phyloP scores from a whole-genome alignment of 2,797 vertebrate genomes.

The Syndactyla subalaris region DNA sequence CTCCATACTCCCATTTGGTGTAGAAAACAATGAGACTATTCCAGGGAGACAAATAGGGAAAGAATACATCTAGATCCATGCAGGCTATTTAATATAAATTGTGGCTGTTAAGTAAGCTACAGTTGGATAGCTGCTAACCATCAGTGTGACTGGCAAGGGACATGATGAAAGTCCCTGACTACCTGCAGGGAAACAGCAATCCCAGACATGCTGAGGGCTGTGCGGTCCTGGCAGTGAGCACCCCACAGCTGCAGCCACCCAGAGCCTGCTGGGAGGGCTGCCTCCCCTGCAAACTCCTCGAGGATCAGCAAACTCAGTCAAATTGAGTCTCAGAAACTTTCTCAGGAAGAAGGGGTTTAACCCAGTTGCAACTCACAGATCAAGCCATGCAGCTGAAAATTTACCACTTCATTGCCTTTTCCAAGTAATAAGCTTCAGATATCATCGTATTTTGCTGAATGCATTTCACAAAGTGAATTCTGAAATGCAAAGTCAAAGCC shows the following conservation, averaged over 20 bases:
- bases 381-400: neutral
- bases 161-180: no score
- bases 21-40: neutral
- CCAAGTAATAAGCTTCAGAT: constrained; percentile 8
- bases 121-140: neutral
- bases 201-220: neutral
- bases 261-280: neutral
- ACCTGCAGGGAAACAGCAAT: neutral
- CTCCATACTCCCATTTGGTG: neutral
- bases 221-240: neutral
- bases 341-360: neutral
- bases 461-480: neutral
- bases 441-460: neutral
- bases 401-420: constrained; percentile 10
- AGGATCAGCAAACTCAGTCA: neutral
- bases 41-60: neutral
- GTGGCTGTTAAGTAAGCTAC: neutral
- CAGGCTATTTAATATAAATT: neutral
- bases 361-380: neutral
- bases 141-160: neutral
- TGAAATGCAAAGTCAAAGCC: constrained; percentile 34
- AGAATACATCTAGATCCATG: neutral
- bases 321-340: neutral
- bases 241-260: neutral
- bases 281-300: neutral